Evolutionary conservation across 2,113 vertebrate species (phyloP), one percentile per base, ranked within the genome.

Genomic region (Platichthys stellatus): DNA sequence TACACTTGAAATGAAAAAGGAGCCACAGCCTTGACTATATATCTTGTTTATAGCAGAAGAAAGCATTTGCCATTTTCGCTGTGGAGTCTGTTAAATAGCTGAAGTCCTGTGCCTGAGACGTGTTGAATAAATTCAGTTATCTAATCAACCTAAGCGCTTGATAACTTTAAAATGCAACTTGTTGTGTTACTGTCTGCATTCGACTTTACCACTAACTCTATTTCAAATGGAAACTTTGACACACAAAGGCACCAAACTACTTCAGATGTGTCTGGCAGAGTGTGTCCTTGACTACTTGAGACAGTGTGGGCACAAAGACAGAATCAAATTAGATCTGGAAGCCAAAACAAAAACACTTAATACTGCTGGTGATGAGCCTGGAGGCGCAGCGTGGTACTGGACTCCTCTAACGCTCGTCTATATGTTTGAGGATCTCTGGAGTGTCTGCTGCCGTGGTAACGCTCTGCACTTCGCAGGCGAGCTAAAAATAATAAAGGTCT

Each of bases 401-500:
- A 72, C 62, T 86, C 59, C 3, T 67, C 14, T 69, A 26, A 80
- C 69, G 35, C 53, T 54, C 58, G 45, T 68, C 69, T 84, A 14
- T 76, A 72, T 69, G 23, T 76, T 63, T 51, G 57, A 86, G 63
- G 61, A 58, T 80, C 83, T 86, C 83, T 78, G 6, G 80, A 80
- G 74, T 86, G 84, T 89, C 85, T 92, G 90, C 88, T 91, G 80
- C 84, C 54, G 40, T 87, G 87, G 87, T 78, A 90, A 91, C 85
- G 3, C 63, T 62, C 53, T 80, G 74, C 63, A 61, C 18, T 61
- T 76, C 61, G 13, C 59, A 79, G 69, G 79, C 59, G 54, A 58
- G 21, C 75, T 81, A 60, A 84, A 86, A 82, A 80, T 81, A 84
- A 85, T 79, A 86, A 84, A 75, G 72, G 67, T 82, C 54, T 74